These are phyloP conservation scores for Lota lota DNA, from an alignment of 2,113 vertebrate genomes.

Conservation along the genomic window DNA sequence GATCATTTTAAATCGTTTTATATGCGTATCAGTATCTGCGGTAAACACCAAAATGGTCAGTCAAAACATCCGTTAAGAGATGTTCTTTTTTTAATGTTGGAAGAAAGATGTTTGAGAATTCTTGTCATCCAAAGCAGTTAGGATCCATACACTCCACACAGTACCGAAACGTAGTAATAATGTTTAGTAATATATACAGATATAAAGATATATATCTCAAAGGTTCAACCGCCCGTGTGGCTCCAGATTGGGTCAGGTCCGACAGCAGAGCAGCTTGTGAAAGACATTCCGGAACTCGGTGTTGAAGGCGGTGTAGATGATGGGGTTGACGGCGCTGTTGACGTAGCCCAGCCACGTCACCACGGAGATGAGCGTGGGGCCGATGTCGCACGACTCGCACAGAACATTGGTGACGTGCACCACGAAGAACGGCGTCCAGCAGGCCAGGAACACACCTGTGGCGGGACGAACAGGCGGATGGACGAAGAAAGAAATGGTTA, in stretches of 20 bases:
- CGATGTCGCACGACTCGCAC: constrained; percentile 65
- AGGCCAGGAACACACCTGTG: constrained; percentile 74
- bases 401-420: constrained; percentile 73
- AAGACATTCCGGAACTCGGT: constrained; percentile 73
- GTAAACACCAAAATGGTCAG: too few species aligned
- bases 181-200: too few species aligned
- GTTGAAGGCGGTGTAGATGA: constrained; percentile 77
- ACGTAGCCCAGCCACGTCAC: constrained; percentile 79
- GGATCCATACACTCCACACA: neutral
- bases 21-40: too few species aligned
- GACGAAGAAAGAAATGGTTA: neutral
- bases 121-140: neutral
- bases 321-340: constrained; percentile 75
- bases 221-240: neutral
- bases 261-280: constrained; percentile 72
- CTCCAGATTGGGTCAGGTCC: constrained; percentile 27
- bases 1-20: too few species aligned
- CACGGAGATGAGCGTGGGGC: constrained; percentile 68
- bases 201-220: neutral
- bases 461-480: neutral
- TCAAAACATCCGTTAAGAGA: too few species aligned
- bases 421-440: constrained; percentile 77
- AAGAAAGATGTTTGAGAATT: too few species aligned
- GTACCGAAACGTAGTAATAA: neutral
- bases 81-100: too few species aligned